phyloP scores from a whole-genome alignment of 2,113 vertebrate genomes.

The Neolamprologus tretocephalus region DNA sequence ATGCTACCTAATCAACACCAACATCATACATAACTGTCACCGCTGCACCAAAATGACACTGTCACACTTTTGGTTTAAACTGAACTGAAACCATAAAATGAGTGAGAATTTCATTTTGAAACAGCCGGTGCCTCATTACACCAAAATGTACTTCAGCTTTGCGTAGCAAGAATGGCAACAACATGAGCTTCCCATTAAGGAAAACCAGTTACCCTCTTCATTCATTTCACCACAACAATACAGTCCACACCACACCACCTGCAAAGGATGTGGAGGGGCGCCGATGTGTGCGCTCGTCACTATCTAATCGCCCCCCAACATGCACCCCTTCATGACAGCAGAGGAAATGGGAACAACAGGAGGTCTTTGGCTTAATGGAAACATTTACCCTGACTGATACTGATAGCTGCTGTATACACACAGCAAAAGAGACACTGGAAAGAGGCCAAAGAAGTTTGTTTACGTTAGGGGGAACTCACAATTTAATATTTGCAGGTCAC shows the following conservation, averaged over 20 bases:
- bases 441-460: background rate
- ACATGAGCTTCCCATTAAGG: background rate
- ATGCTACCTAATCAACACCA: fast-evolving
- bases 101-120: background rate
- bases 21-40: background rate
- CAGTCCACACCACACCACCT: constrained; percentile 25
- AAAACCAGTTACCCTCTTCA: background rate
- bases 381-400: constrained; percentile 52
- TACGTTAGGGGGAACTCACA: background rate
- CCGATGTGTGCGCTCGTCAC: constrained; percentile 51
- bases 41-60: background rate
- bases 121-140: background rate
- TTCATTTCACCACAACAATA: background rate
- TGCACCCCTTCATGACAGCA: constrained; percentile 48
- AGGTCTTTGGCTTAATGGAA: constrained; percentile 56
- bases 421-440: constrained; percentile 43
- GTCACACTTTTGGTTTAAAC: background rate
- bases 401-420: constrained; percentile 39
- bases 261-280: constrained; percentile 65
- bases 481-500: constrained; percentile 7
- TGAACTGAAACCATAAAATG: background rate
- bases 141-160: background rate
- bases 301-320: constrained; percentile 63
- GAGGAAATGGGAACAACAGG: constrained; percentile 67
- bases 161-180: background rate